Conservation (phyloP, 2,113 vertebrate genomes). For the Muntiacus muntjak region DNA sequence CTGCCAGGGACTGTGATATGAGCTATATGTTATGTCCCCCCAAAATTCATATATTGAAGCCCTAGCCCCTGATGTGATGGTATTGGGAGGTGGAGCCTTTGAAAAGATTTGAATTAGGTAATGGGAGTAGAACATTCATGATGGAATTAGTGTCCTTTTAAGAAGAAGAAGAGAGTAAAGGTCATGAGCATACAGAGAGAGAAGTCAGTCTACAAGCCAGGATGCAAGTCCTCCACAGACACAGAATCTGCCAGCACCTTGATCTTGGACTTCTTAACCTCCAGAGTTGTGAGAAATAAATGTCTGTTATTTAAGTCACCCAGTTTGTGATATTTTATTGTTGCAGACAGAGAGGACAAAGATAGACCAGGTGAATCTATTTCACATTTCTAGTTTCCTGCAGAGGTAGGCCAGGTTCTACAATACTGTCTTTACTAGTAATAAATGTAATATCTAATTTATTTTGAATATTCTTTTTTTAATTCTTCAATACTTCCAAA, state of each 20-base stretch:
- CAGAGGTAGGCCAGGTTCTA: background rate
- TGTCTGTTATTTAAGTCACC: background rate
- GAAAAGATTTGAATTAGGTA: background rate
- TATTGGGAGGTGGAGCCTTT: background rate
- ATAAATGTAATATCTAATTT: background rate
- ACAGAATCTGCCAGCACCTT: background rate
- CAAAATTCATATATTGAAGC: background rate
- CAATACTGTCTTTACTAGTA: background rate
- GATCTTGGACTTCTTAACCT: background rate
- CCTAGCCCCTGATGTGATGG: rapidly evolving
- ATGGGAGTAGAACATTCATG: background rate
- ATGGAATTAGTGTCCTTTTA: background rate
- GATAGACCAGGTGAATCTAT: background rate
- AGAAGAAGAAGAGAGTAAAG: background rate
- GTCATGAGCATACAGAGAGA: background rate
- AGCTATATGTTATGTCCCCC: background rate
- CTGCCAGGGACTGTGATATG: background rate
- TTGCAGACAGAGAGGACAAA: background rate
- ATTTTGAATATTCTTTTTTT: background rate
- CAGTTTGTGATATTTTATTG: background rate
- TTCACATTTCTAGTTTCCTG: background rate
- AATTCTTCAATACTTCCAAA: background rate
- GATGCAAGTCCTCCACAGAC: background rate
- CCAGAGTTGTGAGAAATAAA: background rate
- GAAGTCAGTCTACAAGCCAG: background rate